phyloP scores from a whole-genome alignment of 2,797 vertebrate species.

The Xenops minutus region DNA sequence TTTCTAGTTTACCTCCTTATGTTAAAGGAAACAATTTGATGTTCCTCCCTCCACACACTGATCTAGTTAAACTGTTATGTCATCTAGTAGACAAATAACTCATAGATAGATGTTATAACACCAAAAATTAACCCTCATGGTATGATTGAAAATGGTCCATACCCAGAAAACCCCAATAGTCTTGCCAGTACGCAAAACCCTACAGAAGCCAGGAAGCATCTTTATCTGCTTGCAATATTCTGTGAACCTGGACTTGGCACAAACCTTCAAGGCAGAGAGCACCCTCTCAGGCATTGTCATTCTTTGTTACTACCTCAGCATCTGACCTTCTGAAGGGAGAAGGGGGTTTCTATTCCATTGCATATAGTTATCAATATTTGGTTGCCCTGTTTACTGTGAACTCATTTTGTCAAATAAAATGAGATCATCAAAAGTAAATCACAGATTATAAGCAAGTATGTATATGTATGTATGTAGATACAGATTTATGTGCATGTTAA shows the following conservation, averaged over 20 bases:
- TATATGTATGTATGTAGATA: neutral
- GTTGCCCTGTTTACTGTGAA: neutral
- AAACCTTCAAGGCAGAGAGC: neutral
- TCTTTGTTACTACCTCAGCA: neutral
- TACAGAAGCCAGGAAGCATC: neutral
- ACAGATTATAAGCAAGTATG: neutral
- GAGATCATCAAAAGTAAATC: neutral
- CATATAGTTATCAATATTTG: neutral
- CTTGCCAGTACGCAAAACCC: neutral
- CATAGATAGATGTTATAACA: neutral
- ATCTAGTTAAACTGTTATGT: neutral
- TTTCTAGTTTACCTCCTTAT: neutral
- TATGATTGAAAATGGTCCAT: neutral
- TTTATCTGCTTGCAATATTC: neutral
- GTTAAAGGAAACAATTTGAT: neutral
- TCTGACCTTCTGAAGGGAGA: neutral
- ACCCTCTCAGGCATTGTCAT: neutral
- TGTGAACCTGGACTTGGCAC: neutral
- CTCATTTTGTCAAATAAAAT: neutral
- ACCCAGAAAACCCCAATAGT: rapidly evolving
- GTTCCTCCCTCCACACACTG: neutral
- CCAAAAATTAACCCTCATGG: rapidly evolving
- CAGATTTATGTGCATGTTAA: neutral
- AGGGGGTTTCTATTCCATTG: neutral
- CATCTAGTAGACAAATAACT: neutral